These are phyloP conservation scores for Cheumatopsyche charites DNA, from an alignment of 1,140 invertebrate species.

Conservation along the genomic window DNA sequence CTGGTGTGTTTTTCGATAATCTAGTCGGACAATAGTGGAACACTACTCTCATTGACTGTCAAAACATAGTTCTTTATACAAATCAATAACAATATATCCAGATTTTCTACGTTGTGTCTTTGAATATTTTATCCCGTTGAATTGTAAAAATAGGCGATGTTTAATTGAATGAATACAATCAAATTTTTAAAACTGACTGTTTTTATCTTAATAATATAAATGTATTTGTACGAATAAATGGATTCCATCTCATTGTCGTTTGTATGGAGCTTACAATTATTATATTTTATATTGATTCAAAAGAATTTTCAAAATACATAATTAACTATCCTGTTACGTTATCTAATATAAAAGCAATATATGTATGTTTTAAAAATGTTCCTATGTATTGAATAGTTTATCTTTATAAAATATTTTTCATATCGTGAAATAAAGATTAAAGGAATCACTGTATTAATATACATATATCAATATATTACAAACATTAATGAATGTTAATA, in stretches of 20 bases:
- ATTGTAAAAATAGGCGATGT: neutral
- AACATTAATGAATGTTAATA: conserved; percentile 2
- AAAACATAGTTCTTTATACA: too few relatives aligned
- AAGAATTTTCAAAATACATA: neutral
- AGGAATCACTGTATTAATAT: conserved; percentile 6
- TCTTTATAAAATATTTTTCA: conserved; percentile 17
- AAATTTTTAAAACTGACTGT: conserved; percentile 11
- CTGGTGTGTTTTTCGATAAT: too few relatives aligned
- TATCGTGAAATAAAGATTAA: conserved; percentile 8
- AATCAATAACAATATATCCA: neutral
- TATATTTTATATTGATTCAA: too few relatives aligned
- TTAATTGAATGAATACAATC: conserved; percentile 18
- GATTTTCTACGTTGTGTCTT: neutral
- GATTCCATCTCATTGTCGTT: neutral
- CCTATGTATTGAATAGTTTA: conserved; percentile 22
- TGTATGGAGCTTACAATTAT: conserved; percentile 2
- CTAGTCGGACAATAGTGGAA: too few relatives aligned
- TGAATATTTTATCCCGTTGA: conserved; percentile 5
- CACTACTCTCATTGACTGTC: too few relatives aligned
- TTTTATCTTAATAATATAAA: neutral
- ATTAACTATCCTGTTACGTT: neutral
- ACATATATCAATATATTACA: conserved; percentile 7
- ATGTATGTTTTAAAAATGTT: conserved; percentile 16
- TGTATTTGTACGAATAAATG: neutral
- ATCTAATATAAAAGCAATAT: conserved; percentile 17